Conservation (phyloP, 2,113 vertebrate species). For the Cyprinodon variegatus region DNA sequence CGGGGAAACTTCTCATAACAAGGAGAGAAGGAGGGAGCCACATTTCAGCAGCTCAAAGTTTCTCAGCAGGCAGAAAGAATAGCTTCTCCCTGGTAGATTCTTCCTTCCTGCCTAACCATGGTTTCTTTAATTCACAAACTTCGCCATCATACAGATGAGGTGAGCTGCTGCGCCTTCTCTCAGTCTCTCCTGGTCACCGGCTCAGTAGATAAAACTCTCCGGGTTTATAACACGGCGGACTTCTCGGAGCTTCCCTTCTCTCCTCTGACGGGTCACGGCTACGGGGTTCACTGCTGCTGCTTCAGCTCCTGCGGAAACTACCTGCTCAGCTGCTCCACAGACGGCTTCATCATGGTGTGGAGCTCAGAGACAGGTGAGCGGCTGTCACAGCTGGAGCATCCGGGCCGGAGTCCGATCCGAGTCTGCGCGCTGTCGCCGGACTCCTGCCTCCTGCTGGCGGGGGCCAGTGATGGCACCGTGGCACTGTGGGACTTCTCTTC, state of each 20-base stretch:
- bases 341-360: slow-evolving; percentile 81
- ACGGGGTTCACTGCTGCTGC: slow-evolving; percentile 88
- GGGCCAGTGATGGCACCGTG: slow-evolving; percentile 84
- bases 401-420: slow-evolving; percentile 81
- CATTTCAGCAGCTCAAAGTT: neutral
- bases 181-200: slow-evolving; percentile 82
- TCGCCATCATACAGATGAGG: slow-evolving; percentile 82
- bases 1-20: neutral
- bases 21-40: neutral
- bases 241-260: slow-evolving; percentile 84
- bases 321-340: slow-evolving; percentile 88
- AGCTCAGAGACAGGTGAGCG: slow-evolving; percentile 67
- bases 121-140: slow-evolving; percentile 80
- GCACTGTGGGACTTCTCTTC: slow-evolving; percentile 82
- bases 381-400: slow-evolving; percentile 78
- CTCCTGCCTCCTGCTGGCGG: slow-evolving; percentile 72
- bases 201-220: slow-evolving; percentile 88
- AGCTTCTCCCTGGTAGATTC: neutral
- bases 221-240: slow-evolving; percentile 78
- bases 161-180: slow-evolving; percentile 88
- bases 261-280: slow-evolving; percentile 81
- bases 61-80: neutral
- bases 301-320: slow-evolving; percentile 82
- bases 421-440: slow-evolving; percentile 82
- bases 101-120: slow-evolving; percentile 68